A percentile compares a stretch with the other conserved stretches of the same genome.
These are phyloP conservation scores for Euschistus heros DNA, from an alignment of 1,140 invertebrate species.

Conservation along the genomic window DNA sequence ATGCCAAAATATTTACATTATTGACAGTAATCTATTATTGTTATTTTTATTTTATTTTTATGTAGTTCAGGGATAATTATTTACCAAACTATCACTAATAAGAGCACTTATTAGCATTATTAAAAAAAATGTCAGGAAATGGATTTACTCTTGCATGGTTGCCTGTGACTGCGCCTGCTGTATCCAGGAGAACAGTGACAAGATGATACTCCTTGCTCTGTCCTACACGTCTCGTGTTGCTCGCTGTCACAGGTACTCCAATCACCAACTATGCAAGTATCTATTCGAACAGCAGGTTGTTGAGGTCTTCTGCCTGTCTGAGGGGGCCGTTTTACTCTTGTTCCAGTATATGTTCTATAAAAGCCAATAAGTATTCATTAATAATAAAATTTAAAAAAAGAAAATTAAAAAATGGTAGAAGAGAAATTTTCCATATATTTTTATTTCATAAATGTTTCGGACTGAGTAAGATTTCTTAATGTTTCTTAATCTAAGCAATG, in stretches of 20 bases:
- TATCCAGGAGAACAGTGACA: constrained; percentile 82
- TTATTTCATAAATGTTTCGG: too few species aligned
- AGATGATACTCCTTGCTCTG: constrained; percentile 79
- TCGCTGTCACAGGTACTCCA: constrained; percentile 81
- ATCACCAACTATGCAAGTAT: constrained; percentile 89
- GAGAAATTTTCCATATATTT: too few species aligned
- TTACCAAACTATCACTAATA: too few species aligned
- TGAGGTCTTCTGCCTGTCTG: constrained; percentile 37
- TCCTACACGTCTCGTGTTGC: constrained; percentile 77
- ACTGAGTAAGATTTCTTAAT: too few species aligned
- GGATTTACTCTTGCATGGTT: constrained; percentile 60
- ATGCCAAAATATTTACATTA: too few species aligned
- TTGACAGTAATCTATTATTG: too few species aligned
- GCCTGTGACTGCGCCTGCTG: constrained; percentile 60
- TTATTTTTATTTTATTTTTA: too few species aligned
- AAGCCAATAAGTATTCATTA: not conserved
- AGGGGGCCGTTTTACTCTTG: constrained; percentile 19
- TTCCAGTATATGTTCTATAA: not conserved
- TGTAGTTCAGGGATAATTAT: too few species aligned
- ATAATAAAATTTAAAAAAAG: too few species aligned
- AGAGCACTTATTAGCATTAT: too few species aligned
- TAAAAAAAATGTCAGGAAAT: not conserved
- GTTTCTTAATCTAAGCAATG: too few species aligned
- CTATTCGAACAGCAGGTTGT: constrained; percentile 64
- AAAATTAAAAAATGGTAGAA: too few species aligned